A percentile compares a stretch with the other conserved stretches of the same genome.
Conservation (phyloP, 2,888 invertebrate species). For the Portevinia maculata region DNA sequence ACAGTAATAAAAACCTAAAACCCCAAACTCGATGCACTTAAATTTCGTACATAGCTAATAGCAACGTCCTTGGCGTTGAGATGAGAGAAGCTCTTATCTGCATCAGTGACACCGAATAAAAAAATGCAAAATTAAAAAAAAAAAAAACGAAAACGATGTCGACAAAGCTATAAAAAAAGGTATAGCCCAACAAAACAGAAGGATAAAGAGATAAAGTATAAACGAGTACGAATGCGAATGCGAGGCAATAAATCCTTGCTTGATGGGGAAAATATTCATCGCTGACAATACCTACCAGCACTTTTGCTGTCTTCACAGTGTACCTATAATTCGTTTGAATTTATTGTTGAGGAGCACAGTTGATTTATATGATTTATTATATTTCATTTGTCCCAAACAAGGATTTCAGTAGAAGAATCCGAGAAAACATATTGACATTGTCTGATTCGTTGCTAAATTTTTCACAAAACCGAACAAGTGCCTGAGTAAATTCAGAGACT, state of each 20-base stretch:
- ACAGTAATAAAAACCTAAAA: not conserved
- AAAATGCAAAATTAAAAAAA: conserved; percentile 5
- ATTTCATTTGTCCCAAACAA: conserved; percentile 31
- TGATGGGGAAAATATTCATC: conserved; percentile 63
- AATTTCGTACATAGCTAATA: conserved; percentile 34
- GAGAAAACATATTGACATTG: too few relatives aligned
- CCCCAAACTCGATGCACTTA: conserved; percentile 14
- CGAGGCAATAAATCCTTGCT: conserved; percentile 57
- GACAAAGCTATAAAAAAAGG: not conserved
- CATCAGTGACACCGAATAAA: conserved; percentile 6
- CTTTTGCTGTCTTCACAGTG: not conserved
- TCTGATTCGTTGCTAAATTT: too few relatives aligned
- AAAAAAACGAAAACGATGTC: not conserved
- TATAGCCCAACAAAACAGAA: conserved; percentile 9
- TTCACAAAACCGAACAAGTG: too few relatives aligned
- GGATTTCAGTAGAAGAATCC: too few relatives aligned
- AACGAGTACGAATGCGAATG: conserved; percentile 14
- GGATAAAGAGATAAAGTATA: conserved; percentile 9
- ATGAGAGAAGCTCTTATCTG: conserved; percentile 30
- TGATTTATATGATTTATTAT: conserved; percentile 52
- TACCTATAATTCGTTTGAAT: conserved; percentile 23
- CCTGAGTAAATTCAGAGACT: too few relatives aligned
- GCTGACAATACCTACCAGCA: conserved; percentile 42
- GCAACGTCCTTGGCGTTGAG: conserved; percentile 35
- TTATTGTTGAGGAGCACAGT: conserved; percentile 40